A percentile compares a stretch with the other conserved stretches of the same genome.
Conservation (phyloP, 37 sponge, comb jelly and placozoan genomes). For the Tethya wilhelma region DNA sequence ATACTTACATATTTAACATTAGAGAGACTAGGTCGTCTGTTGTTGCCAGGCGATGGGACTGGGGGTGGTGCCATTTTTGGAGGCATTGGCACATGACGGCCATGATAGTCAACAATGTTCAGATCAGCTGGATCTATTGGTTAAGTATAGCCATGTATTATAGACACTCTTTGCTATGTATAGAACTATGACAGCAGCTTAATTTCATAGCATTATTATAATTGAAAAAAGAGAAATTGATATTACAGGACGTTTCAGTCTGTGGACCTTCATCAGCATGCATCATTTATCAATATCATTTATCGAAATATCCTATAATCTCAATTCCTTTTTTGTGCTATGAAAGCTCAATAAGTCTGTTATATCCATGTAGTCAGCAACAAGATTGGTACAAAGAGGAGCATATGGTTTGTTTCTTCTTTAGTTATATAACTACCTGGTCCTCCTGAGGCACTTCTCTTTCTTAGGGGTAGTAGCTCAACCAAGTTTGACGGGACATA, state of each 20-base stretch:
- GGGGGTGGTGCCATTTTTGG: constrained; percentile 37
- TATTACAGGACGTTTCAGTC: too few species aligned
- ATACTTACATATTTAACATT: too few species aligned
- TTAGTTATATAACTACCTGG: background rate
- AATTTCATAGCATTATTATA: too few species aligned
- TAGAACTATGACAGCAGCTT: too few species aligned
- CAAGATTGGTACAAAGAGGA: too few species aligned
- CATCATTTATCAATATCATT: background rate
- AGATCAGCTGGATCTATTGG: too few species aligned
- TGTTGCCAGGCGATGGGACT: constrained; percentile 11
- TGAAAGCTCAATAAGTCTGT: background rate
- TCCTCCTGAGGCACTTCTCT: background rate
- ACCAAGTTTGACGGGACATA: constrained; percentile 43
- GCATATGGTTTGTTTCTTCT: background rate
- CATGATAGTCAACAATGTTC: too few species aligned
- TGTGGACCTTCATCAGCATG: background rate
- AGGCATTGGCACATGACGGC: constrained; percentile 26
- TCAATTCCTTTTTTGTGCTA: background rate
- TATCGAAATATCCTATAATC: background rate
- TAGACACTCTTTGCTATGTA: too few species aligned
- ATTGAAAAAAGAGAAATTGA: too few species aligned
- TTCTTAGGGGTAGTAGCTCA: constrained; percentile 16
- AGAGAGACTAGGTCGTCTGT: too few species aligned
- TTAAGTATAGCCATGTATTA: too few species aligned
- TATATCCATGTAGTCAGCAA: too few species aligned